Evolutionary conservation across 1,140 invertebrate species (phyloP).

Genomic region (Diorhabda sublineata): DNA sequence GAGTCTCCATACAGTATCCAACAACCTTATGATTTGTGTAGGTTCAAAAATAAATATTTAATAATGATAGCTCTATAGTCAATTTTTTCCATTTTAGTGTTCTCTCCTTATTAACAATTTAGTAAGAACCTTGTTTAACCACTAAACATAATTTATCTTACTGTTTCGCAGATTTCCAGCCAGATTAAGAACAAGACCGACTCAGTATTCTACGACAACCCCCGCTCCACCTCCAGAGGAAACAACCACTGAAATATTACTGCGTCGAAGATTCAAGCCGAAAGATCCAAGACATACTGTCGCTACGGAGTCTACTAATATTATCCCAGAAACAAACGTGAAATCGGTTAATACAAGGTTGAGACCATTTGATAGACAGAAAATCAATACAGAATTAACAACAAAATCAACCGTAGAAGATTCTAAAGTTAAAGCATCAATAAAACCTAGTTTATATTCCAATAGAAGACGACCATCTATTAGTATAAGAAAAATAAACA

Average conservation of each 20-base stretch:
- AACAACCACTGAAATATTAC: conserved; percentile 44
- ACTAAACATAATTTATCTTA: too few relatives aligned
- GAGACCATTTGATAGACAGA: conserved; percentile 38
- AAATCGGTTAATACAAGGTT: conserved; percentile 40
- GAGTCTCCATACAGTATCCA: too few relatives aligned
- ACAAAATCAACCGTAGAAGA: conserved; percentile 32
- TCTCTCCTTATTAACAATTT: too few relatives aligned
- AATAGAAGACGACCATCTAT: conserved; percentile 38
- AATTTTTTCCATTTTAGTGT: too few relatives aligned
- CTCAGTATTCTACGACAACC: conserved; percentile 20
- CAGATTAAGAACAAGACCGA: conserved; percentile 19
- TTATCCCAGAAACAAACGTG: conserved; percentile 33
- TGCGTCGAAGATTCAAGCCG: conserved; percentile 43
- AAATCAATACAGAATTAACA: not conserved
- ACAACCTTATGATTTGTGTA: too few relatives aligned
- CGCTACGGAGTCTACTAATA: conserved; percentile 22
- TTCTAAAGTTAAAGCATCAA: conserved; percentile 36
- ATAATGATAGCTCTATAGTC: too few relatives aligned
- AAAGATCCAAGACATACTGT: conserved; percentile 40
- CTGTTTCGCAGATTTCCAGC: conserved; percentile 43
- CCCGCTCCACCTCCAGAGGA: conserved; percentile 22
- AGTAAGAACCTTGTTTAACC: too few relatives aligned
- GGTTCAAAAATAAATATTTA: too few relatives aligned
- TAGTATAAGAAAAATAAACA: conserved; percentile 35
- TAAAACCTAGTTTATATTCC: conserved; percentile 42